Percentiles rank a stretch among this genome's conserved stretches.
Conservation (phyloP, 2,888 invertebrate species). For the Acleris cristana region DNA sequence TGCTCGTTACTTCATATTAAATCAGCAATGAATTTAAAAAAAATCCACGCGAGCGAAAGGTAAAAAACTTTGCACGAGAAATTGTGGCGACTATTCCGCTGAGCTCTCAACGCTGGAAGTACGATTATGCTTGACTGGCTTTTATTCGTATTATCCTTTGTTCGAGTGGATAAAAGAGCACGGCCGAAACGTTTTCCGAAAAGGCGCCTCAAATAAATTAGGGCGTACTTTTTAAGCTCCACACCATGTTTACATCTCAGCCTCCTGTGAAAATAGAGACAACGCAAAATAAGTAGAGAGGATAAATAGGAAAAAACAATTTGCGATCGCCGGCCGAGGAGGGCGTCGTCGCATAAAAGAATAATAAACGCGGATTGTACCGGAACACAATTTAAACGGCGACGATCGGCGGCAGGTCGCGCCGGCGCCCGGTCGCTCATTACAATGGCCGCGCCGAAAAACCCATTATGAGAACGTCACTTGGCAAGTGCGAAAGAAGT, state of each 20-base stretch:
- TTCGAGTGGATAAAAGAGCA: conserved; percentile 73
- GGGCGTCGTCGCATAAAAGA: conserved; percentile 58
- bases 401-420: conserved; percentile 62
- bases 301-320: conserved; percentile 60
- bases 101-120: conserved; percentile 62
- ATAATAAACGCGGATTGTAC: conserved; percentile 70
- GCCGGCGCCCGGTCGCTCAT: conserved; percentile 43
- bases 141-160: conserved; percentile 77
- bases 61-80: conserved; percentile 66
- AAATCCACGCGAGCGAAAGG: conserved; percentile 60
- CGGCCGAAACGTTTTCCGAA: conserved; percentile 68
- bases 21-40: conserved; percentile 66
- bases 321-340: conserved; percentile 51
- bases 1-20: conserved; percentile 70
- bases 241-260: conserved; percentile 64
- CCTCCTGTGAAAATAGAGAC: conserved; percentile 66
- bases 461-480: conserved; percentile 74
- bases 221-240: conserved; percentile 67
- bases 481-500: conserved; percentile 74
- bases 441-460: conserved; percentile 60
- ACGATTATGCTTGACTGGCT: conserved; percentile 75
- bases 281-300: conserved; percentile 59
- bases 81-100: conserved; percentile 70
- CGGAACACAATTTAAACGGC: conserved; percentile 75
- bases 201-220: conserved; percentile 73